Evolutionary conservation across 2,888 invertebrate species (phyloP), one percentile per base, ranked within the genome.

Genomic region (Tinea pellionella): DNA sequence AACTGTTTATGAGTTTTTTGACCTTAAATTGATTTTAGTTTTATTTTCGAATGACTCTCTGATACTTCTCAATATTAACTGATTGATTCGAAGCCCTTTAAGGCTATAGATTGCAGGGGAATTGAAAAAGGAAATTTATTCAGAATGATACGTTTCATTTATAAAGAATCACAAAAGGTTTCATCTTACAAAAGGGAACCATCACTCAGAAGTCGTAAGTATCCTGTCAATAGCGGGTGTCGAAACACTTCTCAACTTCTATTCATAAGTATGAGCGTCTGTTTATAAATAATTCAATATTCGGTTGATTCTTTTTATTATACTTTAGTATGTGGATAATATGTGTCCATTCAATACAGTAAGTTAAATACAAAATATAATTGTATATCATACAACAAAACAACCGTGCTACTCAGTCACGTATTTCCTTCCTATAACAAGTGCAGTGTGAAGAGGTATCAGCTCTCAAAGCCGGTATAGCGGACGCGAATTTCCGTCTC

Each of bases 271-370:
- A 37, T 32, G 41, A 41, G 71, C 11, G 16, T 66, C 74, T 78
- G 73, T 78, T 78, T 78, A 80, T 81, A 78, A 81, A 85, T 82
- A 80, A 83, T 83, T 84, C 80, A 82, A 78, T 78, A 80, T 77
- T 74, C 72, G 71, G 68, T 64, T 66, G 67, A 71, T 66, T 68
- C 15, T 30, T 30, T 30, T 30, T 30, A 7, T 30, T n/a, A n/a
- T n/a, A n/a, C n/a, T n/a, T n/a, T n/a, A n/a, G n/a, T n/a, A n/a
- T n/a, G n/a, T n/a, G n/a, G n/a, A n/a, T n/a, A n/a, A n/a, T n/a
- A n/a, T n/a, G n/a, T n/a, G n/a, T n/a, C n/a, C n/a, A n/a, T n/a
- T n/a, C n/a, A n/a, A n/a, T n/a, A n/a, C n/a, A n/a, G n/a, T n/a
- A n/a, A n/a, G n/a, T n/a, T n/a, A n/a, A n/a, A n/a, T n/a, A n/a